Conservation (phyloP, 1,140 invertebrate species). For the Ceratitis capitata region DNA sequence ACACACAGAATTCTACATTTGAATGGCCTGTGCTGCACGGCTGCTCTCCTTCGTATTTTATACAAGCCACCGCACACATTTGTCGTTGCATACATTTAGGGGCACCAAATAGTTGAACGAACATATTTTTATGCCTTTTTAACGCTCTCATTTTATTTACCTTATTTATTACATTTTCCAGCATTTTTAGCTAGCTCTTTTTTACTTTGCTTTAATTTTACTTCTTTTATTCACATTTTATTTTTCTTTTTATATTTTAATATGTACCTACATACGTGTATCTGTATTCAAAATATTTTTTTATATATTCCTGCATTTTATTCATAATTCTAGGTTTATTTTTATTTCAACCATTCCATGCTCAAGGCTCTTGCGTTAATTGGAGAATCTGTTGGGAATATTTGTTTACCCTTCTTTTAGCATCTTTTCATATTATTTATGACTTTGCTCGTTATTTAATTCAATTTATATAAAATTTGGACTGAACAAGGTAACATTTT, state of each 20-base stretch:
- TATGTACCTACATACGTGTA: too few relatives aligned
- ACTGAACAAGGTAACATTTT: too few relatives aligned
- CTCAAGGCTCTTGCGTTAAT: slow-evolving; percentile 22
- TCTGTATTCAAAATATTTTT: too few relatives aligned
- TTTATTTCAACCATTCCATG: slow-evolving; percentile 11
- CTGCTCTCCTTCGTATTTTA: neutral
- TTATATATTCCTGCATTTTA: neutral
- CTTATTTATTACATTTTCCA: neutral
- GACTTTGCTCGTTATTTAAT: neutral
- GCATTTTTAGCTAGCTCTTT: neutral
- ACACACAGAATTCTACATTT: neutral
- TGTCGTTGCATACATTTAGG: neutral
- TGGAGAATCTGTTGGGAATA: slow-evolving; percentile 26
- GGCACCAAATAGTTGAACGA: neutral
- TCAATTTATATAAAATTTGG: too few relatives aligned
- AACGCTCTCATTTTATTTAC: neutral
- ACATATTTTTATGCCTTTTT: neutral
- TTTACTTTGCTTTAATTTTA: neutral
- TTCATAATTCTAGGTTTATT: neutral
- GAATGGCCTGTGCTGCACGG: neutral
- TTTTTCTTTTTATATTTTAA: neutral
- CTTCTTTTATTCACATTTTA: neutral
- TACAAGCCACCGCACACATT: neutral
- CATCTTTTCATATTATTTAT: slow-evolving; percentile 4
- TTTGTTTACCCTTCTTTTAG: slow-evolving; percentile 2